phyloP scores from a whole-genome alignment of 2,113 vertebrate genomes.

The Mormyrus iriodes region DNA sequence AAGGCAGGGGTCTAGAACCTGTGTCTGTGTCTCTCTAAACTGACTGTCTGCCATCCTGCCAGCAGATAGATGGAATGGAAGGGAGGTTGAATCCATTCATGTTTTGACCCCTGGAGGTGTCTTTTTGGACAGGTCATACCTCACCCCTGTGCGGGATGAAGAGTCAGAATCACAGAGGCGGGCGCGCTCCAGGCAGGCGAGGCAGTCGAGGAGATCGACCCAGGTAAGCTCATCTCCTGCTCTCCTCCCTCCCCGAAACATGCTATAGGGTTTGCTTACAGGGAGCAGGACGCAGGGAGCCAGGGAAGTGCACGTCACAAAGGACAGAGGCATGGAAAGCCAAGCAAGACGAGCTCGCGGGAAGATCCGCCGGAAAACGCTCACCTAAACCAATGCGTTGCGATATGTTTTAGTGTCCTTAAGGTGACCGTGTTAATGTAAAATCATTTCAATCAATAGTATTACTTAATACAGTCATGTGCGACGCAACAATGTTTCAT shows the following conservation, averaged over 20 bases:
- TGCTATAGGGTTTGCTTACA: neutral
- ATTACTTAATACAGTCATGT: neutral
- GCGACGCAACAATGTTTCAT: neutral
- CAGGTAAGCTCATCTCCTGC: slow-evolving; percentile 63
- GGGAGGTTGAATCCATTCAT: neutral
- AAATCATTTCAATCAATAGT: neutral
- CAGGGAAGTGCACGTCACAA: too few relatives aligned
- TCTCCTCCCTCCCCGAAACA: neutral
- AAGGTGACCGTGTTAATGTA: neutral
- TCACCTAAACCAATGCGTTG: neutral
- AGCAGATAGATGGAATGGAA: neutral
- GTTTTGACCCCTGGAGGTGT: neutral
- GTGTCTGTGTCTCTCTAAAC: neutral
- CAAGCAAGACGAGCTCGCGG: too few relatives aligned
- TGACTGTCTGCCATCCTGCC: neutral
- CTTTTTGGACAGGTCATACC: slow-evolving; percentile 75
- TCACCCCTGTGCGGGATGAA: slow-evolving; percentile 96
- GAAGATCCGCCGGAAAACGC: neutral
- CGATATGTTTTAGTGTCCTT: neutral
- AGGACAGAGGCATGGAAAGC: neutral
- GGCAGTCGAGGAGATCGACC: slow-evolving; percentile 95
- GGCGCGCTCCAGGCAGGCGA: slow-evolving; percentile 95
- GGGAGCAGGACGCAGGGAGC: neutral
- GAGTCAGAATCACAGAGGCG: slow-evolving; percentile 98
- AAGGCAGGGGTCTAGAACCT: neutral